Evolutionary conservation across 30 jellyfish, hydroid and myxozoan genomes (phyloP).

Genomic region (Aurelia coerulea): DNA sequence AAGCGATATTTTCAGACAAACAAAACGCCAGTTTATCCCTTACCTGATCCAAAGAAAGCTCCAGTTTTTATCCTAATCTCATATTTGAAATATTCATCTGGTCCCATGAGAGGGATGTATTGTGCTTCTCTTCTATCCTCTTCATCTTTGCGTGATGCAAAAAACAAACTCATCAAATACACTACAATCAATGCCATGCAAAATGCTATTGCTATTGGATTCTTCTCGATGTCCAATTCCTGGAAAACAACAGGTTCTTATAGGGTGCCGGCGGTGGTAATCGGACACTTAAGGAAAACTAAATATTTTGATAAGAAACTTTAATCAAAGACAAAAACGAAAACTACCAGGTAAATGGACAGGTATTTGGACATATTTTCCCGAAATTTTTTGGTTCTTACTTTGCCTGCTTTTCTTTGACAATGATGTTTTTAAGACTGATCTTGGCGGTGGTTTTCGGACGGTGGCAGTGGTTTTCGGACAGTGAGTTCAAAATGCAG

Average conservation of each 20-base stretch:
- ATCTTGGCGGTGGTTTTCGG: too few relatives aligned
- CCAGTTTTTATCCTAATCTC: constrained; percentile 93
- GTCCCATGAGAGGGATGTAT: constrained; percentile 87
- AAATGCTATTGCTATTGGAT: constrained; percentile 82
- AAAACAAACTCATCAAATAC: constrained; percentile 61
- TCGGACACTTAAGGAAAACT: too few relatives aligned
- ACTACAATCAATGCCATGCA: constrained; percentile 67
- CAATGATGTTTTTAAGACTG: too few relatives aligned
- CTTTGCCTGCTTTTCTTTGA: too few relatives aligned
- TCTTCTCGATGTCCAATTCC: constrained; percentile 84
- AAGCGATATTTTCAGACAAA: background rate
- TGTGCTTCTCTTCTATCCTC: constrained; percentile 77
- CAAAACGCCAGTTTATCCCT: background rate
- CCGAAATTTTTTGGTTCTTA: too few relatives aligned
- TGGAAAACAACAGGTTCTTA: background rate
- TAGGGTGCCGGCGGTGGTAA: too few relatives aligned
- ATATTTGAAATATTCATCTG: constrained; percentile 90
- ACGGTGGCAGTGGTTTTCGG: too few relatives aligned
- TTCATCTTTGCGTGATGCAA: constrained; percentile 82
- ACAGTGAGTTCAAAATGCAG: too few relatives aligned
- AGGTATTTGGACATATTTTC: too few relatives aligned
- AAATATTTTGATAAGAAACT: too few relatives aligned
- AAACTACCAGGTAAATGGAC: too few relatives aligned
- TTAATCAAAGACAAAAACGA: too few relatives aligned
- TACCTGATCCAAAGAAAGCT: constrained; percentile 91